Percentiles rank a stretch among this genome's conserved stretches.
These are phyloP conservation scores for Riptortus pedestris DNA, from an alignment of 1,140 invertebrate genomes.

Conservation along the genomic window DNA sequence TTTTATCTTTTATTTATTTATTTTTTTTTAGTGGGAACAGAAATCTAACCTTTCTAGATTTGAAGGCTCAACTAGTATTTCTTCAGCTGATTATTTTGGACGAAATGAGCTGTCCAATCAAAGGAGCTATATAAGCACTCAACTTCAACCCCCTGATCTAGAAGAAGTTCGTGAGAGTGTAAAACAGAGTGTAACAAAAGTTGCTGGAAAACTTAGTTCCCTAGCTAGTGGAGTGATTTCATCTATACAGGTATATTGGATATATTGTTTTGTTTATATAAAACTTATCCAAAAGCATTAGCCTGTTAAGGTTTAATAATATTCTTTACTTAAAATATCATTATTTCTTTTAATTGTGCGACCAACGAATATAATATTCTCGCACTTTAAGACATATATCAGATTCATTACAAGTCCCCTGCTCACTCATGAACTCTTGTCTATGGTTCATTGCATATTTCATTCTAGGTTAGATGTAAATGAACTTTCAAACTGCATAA, in stretches of 20 bases:
- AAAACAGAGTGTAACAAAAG: conserved; percentile 88
- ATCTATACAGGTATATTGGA: conserved; percentile 69
- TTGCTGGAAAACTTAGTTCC: conserved; percentile 85
- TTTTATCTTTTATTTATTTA: conserved; percentile 1
- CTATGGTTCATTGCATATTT: too few relatives aligned
- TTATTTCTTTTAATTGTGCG: too few relatives aligned
- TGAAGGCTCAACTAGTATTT: conserved; percentile 85
- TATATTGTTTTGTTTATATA: too few relatives aligned
- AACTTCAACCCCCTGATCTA: conserved; percentile 53
- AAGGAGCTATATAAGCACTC: conserved; percentile 32
- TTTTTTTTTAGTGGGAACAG: conserved; percentile 46
- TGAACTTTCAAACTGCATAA: too few relatives aligned
- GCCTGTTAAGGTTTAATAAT: too few relatives aligned
- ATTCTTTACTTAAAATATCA: too few relatives aligned
- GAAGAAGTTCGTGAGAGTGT: conserved; percentile 95
- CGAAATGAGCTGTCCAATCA: conserved; percentile 39
- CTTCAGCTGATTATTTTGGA: conserved; percentile 91
- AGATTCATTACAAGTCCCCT: too few relatives aligned
- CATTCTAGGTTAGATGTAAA: too few relatives aligned
- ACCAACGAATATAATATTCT: too few relatives aligned
- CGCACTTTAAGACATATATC: too few relatives aligned
- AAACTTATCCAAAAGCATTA: too few relatives aligned
- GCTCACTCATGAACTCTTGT: too few relatives aligned
- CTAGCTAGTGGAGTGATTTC: conserved; percentile 89
- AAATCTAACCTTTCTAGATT: conserved; percentile 61